These are phyloP conservation scores for Sepioteuthis lessoniana DNA, from an alignment of 2,888 invertebrate genomes.

Conservation along the genomic window DNA sequence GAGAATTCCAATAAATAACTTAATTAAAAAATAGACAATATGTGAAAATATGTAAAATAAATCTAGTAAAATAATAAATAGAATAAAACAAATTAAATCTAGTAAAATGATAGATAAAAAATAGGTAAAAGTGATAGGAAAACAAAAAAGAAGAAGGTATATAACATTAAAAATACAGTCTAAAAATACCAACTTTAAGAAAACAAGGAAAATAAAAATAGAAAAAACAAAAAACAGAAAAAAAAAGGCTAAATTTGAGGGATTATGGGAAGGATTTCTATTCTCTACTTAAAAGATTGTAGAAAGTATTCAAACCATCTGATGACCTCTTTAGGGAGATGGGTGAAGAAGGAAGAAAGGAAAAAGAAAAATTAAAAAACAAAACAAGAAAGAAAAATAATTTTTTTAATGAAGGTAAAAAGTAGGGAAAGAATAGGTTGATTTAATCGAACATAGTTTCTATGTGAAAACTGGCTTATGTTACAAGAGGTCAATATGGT, in stretches of 20 bases:
- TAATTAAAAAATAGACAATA: too few relatives aligned
- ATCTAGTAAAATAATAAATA: background rate
- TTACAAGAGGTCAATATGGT: background rate
- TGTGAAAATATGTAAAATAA: background rate
- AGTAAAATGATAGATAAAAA: too few relatives aligned
- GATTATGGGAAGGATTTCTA: background rate
- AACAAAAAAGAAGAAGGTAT: background rate
- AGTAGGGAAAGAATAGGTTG: background rate
- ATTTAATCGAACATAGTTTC: background rate
- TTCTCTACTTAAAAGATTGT: conserved; percentile 20
- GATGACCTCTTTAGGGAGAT: background rate
- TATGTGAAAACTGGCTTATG: background rate
- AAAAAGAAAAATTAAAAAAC: background rate
- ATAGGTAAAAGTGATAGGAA: background rate
- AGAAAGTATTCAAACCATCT: background rate
- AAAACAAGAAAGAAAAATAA: background rate
- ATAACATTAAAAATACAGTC: background rate
- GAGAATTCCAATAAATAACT: too few relatives aligned
- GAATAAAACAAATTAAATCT: too few relatives aligned
- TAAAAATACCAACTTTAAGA: background rate
- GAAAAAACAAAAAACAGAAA: too few relatives aligned
- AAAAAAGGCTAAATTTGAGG: background rate
- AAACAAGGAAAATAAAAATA: background rate
- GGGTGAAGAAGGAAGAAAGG: background rate
- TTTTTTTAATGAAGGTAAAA: background rate